These are phyloP conservation scores for Yoshiicerus persimilis DNA, from an alignment of 1,140 invertebrate species.

Conservation along the genomic window DNA sequence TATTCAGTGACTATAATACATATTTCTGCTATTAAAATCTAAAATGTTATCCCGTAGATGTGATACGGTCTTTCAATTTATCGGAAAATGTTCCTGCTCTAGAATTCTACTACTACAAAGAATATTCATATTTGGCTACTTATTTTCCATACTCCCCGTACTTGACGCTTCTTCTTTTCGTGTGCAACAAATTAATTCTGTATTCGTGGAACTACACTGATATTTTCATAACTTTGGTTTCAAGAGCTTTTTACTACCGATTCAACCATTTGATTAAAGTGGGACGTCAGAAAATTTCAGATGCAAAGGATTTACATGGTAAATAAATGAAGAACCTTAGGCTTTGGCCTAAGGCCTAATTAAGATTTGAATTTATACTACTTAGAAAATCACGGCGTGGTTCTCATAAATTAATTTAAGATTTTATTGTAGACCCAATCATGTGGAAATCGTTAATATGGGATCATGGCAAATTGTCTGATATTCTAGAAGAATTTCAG, in stretches of 20 bases:
- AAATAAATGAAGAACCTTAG: too few relatives aligned
- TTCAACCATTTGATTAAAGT: constrained; percentile 24
- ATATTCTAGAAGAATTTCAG: not conserved
- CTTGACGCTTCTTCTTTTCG: not conserved
- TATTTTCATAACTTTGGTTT: constrained; percentile 20
- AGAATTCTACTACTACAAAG: constrained; percentile 14
- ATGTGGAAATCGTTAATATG: constrained; percentile 17
- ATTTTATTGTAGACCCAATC: not conserved
- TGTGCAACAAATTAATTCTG: not conserved
- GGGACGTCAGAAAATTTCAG: not conserved
- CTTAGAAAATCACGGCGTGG: too few relatives aligned
- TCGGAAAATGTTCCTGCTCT: not conserved
- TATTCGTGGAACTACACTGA: constrained; percentile 34
- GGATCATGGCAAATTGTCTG: constrained; percentile 19
- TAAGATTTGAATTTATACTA: too few relatives aligned
- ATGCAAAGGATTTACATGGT: not conserved
- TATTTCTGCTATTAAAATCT: not conserved
- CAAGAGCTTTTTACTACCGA: constrained; percentile 21
- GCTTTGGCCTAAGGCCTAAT: too few relatives aligned
- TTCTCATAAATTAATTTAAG: not conserved
- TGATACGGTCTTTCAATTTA: not conserved
- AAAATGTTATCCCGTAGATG: not conserved
- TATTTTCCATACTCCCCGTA: not conserved
- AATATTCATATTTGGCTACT: not conserved
- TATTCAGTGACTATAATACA: too few relatives aligned